phyloP scores from a whole-genome alignment of 1,140 invertebrate genomes.

The Drosophila sechellia region DNA sequence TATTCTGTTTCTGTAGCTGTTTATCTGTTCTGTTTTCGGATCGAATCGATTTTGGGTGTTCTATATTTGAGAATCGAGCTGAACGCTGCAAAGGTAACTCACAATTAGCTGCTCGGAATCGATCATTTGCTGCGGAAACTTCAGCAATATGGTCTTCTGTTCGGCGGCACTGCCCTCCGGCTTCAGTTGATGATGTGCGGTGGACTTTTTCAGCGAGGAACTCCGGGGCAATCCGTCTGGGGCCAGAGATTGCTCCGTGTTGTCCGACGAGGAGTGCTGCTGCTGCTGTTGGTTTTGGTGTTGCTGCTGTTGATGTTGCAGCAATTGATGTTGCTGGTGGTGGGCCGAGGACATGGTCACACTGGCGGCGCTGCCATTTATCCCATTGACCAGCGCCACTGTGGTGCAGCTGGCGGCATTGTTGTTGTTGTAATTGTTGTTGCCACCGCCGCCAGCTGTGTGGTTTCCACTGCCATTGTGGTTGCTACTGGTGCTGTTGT shows the following conservation, averaged over 20 bases:
- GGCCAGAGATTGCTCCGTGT: slow-evolving; percentile 70
- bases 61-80: not conserved
- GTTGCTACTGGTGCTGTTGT: slow-evolving; percentile 25
- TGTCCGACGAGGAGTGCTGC: slow-evolving; percentile 76
- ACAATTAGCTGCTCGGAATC: slow-evolving; percentile 83
- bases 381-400: slow-evolving; percentile 70
- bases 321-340: slow-evolving; percentile 44
- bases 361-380: slow-evolving; percentile 64
- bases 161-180: slow-evolving; percentile 62
- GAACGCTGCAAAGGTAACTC: slow-evolving; percentile 19
- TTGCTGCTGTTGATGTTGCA: slow-evolving; percentile 37
- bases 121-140: slow-evolving; percentile 75
- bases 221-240: slow-evolving; percentile 38
- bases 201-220: slow-evolving; percentile 73
- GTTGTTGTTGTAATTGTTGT: slow-evolving; percentile 34
- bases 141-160: slow-evolving; percentile 82
- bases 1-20: slow-evolving; percentile 17
- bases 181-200: slow-evolving; percentile 51
- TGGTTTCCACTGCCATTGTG: slow-evolving; percentile 13
- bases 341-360: slow-evolving; percentile 52
- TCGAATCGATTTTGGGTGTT: slow-evolving; percentile 30
- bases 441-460: slow-evolving; percentile 8
- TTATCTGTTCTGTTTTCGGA: slow-evolving; percentile 21
- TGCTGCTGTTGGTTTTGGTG: slow-evolving; percentile 15
- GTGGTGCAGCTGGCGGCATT: slow-evolving; percentile 52